phyloP scores from a whole-genome alignment of 2,113 vertebrate genomes.

The Lepus timidus region DNA sequence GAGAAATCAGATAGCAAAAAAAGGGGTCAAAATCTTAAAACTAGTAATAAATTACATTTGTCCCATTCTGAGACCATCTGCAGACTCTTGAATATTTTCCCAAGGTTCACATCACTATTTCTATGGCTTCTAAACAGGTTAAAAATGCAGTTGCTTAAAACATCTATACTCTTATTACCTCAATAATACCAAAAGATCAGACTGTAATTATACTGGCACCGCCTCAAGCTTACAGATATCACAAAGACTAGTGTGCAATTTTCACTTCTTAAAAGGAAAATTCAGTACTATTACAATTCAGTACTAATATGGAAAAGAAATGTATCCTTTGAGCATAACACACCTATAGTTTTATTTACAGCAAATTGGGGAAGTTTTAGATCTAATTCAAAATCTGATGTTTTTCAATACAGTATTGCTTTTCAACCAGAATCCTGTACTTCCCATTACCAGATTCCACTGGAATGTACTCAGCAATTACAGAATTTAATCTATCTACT shows the following conservation, averaged over 20 bases:
- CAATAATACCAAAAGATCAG: slow-evolving; percentile 75
- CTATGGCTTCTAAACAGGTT: slow-evolving; percentile 78
- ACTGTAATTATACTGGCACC: slow-evolving; percentile 75
- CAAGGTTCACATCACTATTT: slow-evolving; percentile 79
- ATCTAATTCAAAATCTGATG: slow-evolving; percentile 60
- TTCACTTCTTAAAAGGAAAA: slow-evolving; percentile 77
- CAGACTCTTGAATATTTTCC: slow-evolving; percentile 60
- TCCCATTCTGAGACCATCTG: slow-evolving; percentile 54
- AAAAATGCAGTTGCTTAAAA: slow-evolving; percentile 81
- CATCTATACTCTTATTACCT: slow-evolving; percentile 83
- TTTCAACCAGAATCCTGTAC: slow-evolving; percentile 53
- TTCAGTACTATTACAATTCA: slow-evolving; percentile 58
- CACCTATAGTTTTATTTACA: slow-evolving; percentile 74
- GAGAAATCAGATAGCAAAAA: slow-evolving; percentile 54
- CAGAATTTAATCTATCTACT: slow-evolving; percentile 60
- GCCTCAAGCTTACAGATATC: slow-evolving; percentile 73
- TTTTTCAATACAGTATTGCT: slow-evolving; percentile 28
- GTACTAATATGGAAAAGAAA: slow-evolving; percentile 68
- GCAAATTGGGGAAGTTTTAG: slow-evolving; percentile 74
- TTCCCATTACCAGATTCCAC: slow-evolving; percentile 76
- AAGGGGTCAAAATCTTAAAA: slow-evolving; percentile 61
- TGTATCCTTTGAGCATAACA: slow-evolving; percentile 66
- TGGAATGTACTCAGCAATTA: slow-evolving; percentile 79
- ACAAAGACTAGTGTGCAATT: slow-evolving; percentile 76
- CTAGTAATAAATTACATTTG: slow-evolving; percentile 62